Conservation (phyloP, 2,113 vertebrate species). For the Forbesichthys papilliferus region DNA sequence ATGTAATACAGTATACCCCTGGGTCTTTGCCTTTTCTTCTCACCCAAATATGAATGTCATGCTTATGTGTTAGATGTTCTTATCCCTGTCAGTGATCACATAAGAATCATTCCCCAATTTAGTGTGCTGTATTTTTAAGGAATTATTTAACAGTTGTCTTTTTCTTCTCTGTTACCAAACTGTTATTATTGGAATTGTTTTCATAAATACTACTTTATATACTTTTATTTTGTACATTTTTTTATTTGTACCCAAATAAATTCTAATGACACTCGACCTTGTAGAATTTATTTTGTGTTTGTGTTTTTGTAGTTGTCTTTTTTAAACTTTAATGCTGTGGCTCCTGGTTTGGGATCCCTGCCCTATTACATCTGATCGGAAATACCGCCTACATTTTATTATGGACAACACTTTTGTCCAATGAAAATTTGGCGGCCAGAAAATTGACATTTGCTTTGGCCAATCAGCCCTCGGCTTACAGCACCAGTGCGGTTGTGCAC, state of each 20-base stretch:
- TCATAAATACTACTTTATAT: slow-evolving; percentile 75
- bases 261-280: slow-evolving; percentile 32
- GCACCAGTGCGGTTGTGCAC: not conserved
- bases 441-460: slow-evolving; percentile 22
- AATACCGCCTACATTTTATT: slow-evolving; percentile 12
- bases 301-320: not conserved
- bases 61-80: slow-evolving; percentile 31
- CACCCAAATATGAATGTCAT: slow-evolving; percentile 23
- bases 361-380: slow-evolving; percentile 11
- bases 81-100: not conserved
- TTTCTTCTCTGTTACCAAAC: slow-evolving; percentile 44
- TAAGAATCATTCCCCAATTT: slow-evolving; percentile 42
- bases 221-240: slow-evolving; percentile 77
- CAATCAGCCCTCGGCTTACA: slow-evolving; percentile 32
- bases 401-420: slow-evolving; percentile 11
- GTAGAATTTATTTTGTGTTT: not conserved
- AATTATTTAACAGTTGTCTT: slow-evolving; percentile 68
- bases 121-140: slow-evolving; percentile 43
- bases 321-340: not conserved
- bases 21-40: slow-evolving; percentile 45
- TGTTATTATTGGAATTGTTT: slow-evolving; percentile 59
- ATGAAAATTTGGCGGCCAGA: accelerated
- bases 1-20: not conserved
- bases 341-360: not conserved
- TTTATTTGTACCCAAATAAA: slow-evolving; percentile 76